phyloP scores from a whole-genome alignment of 2,113 vertebrate species.

The Heterotis niloticus region DNA sequence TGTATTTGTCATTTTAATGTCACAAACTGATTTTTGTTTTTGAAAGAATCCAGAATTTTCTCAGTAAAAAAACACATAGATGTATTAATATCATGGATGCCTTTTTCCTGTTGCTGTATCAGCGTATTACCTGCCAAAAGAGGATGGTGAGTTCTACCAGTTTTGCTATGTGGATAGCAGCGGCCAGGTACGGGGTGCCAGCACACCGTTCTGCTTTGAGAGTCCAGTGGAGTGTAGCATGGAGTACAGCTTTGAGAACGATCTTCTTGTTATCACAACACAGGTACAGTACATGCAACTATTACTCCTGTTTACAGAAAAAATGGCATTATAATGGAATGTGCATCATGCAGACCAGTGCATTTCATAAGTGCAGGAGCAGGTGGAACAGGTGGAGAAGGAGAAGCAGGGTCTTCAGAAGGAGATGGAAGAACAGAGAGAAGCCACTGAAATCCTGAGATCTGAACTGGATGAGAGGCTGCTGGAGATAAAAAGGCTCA shows the following conservation, averaged over 20 bases:
- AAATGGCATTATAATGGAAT: not conserved
- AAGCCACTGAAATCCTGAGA: slow-evolving; percentile 45
- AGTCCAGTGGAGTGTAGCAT: slow-evolving; percentile 35
- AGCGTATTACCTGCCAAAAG: slow-evolving; percentile 68
- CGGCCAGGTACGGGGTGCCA: slow-evolving; percentile 64
- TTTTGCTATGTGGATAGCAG: slow-evolving; percentile 66
- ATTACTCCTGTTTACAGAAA: not conserved
- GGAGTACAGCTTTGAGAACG: slow-evolving; percentile 47
- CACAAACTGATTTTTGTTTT: too few species aligned
- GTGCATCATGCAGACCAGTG: not conserved
- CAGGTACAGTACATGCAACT: slow-evolving; percentile 58
- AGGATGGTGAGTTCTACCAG: slow-evolving; percentile 70
- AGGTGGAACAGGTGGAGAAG: slow-evolving; percentile 51
- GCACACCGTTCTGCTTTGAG: slow-evolving; percentile 66
- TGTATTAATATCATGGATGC: not conserved
- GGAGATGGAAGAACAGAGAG: slow-evolving; percentile 37
- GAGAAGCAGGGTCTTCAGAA: slow-evolving; percentile 52
- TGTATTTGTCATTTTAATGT: too few species aligned
- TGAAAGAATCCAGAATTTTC: not conserved
- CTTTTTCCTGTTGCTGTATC: not conserved
- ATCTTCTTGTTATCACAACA: slow-evolving; percentile 66
- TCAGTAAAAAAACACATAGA: not conserved
- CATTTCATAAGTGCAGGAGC: slow-evolving; percentile 49
- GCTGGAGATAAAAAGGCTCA: slow-evolving; percentile 41
- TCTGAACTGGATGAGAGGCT: slow-evolving; percentile 37